Conservation (phyloP, 2,888 invertebrate species). For the Pseudoips prasinana region DNA sequence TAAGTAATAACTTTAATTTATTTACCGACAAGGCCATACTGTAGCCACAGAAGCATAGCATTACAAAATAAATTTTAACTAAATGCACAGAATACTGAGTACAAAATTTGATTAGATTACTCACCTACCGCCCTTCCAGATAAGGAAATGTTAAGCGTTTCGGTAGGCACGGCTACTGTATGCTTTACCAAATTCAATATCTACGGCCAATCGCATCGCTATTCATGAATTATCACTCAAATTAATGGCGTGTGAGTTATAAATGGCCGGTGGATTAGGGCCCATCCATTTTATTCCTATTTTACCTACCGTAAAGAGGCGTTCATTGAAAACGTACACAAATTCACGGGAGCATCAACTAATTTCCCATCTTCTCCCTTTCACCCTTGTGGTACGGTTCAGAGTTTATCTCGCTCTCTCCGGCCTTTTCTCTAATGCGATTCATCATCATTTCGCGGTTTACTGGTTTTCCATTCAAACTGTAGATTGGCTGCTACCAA, state of each 20-base stretch:
- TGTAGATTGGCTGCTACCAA: slow-evolving; percentile 45
- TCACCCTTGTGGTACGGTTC: slow-evolving; percentile 37
- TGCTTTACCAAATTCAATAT: slow-evolving; percentile 54
- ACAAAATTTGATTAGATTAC: slow-evolving; percentile 51
- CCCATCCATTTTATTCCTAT: slow-evolving; percentile 79
- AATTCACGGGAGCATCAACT: slow-evolving; percentile 77
- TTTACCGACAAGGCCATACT: too few relatives aligned
- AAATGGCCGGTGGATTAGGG: slow-evolving; percentile 79
- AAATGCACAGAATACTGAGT: slow-evolving; percentile 30
- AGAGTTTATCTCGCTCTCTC: slow-evolving; percentile 52
- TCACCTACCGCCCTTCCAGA: slow-evolving; percentile 35
- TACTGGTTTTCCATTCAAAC: slow-evolving; percentile 77
- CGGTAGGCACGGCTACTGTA: slow-evolving; percentile 46
- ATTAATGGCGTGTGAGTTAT: slow-evolving; percentile 82
- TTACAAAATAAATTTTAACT: slow-evolving; percentile 12
- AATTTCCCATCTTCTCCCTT: slow-evolving; percentile 66
- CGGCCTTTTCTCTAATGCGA: slow-evolving; percentile 69
- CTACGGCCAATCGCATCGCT: slow-evolving; percentile 70
- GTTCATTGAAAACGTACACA: slow-evolving; percentile 81
- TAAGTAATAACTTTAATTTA: slow-evolving; percentile 2
- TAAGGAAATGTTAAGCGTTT: slow-evolving; percentile 39
- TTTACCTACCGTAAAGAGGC: slow-evolving; percentile 80
- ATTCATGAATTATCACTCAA: slow-evolving; percentile 77
- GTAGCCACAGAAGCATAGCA: slow-evolving; percentile 6
- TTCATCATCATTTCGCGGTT: slow-evolving; percentile 83